Conservation (phyloP, 1,140 invertebrate species). For the Drosophila truncata region DNA sequence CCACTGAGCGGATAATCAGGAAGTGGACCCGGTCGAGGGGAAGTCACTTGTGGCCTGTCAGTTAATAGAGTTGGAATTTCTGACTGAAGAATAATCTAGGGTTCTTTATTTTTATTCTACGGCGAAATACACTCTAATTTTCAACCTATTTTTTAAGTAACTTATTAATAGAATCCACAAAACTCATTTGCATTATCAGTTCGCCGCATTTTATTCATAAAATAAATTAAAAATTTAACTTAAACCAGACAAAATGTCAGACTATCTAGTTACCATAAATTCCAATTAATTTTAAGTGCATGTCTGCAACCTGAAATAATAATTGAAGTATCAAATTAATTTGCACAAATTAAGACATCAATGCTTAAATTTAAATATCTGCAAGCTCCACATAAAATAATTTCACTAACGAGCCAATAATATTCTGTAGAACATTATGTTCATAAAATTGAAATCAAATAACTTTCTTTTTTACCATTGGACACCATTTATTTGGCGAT, state of each 20-base stretch:
- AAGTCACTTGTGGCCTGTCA: constrained; percentile 5
- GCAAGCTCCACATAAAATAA: not conserved
- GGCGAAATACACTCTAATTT: not conserved
- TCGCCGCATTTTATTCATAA: no score
- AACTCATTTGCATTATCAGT: not conserved
- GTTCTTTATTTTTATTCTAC: not conserved
- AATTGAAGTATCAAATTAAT: constrained; percentile 4
- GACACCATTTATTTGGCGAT: not conserved
- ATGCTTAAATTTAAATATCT: not conserved
- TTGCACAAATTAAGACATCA: constrained; percentile 6
- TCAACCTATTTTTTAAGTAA: not conserved
- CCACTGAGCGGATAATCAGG: constrained; percentile 32
- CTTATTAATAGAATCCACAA: not conserved
- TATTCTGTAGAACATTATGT: not conserved
- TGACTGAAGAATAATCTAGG: not conserved
- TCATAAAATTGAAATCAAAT: not conserved
- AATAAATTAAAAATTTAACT: not conserved
- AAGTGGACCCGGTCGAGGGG: constrained; percentile 1
- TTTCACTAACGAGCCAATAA: not conserved
- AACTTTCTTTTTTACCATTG: not conserved
- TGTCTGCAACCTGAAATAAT: not conserved
- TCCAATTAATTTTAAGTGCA: not conserved
- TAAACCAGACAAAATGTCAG: not conserved
- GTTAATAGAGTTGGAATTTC: constrained; percentile 11
- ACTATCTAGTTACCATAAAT: not conserved